Evolutionary conservation across 2,888 invertebrate species (phyloP).

Genomic region (Sarcophaga variegata): DNA sequence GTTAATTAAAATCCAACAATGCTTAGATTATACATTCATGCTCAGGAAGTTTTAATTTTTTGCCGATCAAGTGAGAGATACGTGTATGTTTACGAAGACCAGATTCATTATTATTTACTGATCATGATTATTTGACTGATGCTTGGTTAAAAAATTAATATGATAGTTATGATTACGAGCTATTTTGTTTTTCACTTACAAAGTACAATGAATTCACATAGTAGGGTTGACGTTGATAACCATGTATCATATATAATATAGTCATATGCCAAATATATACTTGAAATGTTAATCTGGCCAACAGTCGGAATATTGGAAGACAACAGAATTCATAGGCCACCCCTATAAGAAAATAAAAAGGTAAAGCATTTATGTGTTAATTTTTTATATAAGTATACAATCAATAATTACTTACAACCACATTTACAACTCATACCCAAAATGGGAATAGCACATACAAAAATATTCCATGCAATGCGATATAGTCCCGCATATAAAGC

Average conservation of each 20-base stretch:
- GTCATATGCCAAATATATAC: slow-evolving; percentile 78
- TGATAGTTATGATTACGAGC: neutral
- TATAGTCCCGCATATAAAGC: slow-evolving; percentile 81
- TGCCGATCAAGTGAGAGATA: no score
- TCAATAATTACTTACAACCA: slow-evolving; percentile 77
- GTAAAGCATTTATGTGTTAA: no score
- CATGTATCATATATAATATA: slow-evolving; percentile 72
- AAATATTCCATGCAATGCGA: slow-evolving; percentile 80
- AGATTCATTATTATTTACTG: no score
- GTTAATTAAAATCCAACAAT: no score
- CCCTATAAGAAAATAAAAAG: slow-evolving; percentile 52
- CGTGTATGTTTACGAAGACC: no score
- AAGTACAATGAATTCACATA: slow-evolving; percentile 73
- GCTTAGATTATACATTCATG: no score
- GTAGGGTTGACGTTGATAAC: slow-evolving; percentile 74
- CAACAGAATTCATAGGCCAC: slow-evolving; percentile 69
- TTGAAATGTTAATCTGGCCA: slow-evolving; percentile 78
- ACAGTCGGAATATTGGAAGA: slow-evolving; percentile 72
- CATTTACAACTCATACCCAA: slow-evolving; percentile 76
- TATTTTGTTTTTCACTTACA: slow-evolving; percentile 70
- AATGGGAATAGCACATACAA: slow-evolving; percentile 75
- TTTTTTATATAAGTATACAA: no score
- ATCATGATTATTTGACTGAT: no score
- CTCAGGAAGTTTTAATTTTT: no score
- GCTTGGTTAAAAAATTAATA: no score